A percentile compares a stretch with the other conserved stretches of the same genome.
Evolutionary conservation across 2,113 vertebrate genomes (phyloP).

Genomic region (Calyptomena viridis): DNA sequence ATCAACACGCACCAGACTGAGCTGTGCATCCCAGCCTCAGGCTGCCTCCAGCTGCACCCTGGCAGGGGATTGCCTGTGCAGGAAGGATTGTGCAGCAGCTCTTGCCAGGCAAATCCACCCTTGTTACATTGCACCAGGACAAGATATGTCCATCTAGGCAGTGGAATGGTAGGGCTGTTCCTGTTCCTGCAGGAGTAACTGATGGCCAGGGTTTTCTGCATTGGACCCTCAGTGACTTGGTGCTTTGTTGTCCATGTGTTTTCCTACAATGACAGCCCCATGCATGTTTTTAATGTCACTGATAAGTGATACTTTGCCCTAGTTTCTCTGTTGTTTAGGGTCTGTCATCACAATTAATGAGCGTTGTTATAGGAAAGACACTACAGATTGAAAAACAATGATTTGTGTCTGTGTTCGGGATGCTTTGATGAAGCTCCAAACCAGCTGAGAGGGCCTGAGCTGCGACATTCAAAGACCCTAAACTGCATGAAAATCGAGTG

Average conservation of each 20-base stretch:
- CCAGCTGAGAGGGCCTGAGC: neutral
- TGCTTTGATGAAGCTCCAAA: neutral
- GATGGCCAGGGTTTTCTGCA: neutral
- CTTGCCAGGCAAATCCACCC: neutral
- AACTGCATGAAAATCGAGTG: neutral
- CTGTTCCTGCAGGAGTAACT: neutral
- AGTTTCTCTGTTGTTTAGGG: neutral
- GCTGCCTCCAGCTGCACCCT: neutral
- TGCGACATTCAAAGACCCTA: neutral
- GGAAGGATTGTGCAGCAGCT: neutral
- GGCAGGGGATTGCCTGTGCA: fast-evolving
- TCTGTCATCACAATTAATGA: neutral
- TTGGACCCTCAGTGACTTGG: neutral
- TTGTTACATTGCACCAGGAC: fast-evolving
- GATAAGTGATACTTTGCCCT: neutral
- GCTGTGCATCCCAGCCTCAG: neutral
- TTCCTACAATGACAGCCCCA: neutral
- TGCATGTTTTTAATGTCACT: neutral
- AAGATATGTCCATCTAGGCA: neutral
- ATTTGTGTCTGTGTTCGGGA: neutral
- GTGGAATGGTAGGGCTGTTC: neutral
- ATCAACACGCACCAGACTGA: neutral
- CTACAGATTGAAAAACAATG: neutral
- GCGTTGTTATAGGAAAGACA: neutral
- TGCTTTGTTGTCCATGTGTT: fast-evolving